Percentiles rank a stretch among this genome's conserved stretches.
These are phyloP conservation scores for Limnodromus scolopaceus DNA, from an alignment of 2,797 vertebrate genomes.

Conservation along the genomic window DNA sequence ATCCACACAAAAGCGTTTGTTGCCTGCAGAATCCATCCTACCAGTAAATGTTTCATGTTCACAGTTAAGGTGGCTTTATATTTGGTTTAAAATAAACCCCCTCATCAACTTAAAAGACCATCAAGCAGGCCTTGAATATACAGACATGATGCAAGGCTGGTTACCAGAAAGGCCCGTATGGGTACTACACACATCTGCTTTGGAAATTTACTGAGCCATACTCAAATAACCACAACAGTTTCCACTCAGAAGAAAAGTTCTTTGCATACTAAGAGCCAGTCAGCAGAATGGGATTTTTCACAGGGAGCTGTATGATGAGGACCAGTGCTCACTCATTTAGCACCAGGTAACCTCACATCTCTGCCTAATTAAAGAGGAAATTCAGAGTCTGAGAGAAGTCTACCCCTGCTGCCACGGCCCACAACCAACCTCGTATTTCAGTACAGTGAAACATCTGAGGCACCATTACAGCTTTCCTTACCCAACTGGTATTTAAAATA, in stretches of 20 bases:
- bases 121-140: not conserved
- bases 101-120: not conserved
- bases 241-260: not conserved
- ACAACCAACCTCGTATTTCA: not conserved
- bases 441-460: not conserved
- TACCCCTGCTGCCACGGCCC: fast-evolving
- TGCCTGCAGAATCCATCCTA: not conserved
- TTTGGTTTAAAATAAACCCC: conserved; percentile 1
- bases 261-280: not conserved
- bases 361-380: not conserved
- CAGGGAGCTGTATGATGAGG: not conserved
- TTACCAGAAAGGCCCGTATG: not conserved
- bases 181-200: not conserved
- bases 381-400: not conserved
- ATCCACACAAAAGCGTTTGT: not conserved
- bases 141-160: not conserved
- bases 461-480: not conserved
- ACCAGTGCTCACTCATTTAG: not conserved
- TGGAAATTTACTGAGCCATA: not conserved
- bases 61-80: not conserved
- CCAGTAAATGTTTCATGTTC: not conserved
- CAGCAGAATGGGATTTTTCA: not conserved
- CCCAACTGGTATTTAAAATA: not conserved
- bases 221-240: not conserved
- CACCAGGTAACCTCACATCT: not conserved